phyloP scores from a whole-genome alignment of 2,113 vertebrate genomes.

The Limanda limanda region DNA sequence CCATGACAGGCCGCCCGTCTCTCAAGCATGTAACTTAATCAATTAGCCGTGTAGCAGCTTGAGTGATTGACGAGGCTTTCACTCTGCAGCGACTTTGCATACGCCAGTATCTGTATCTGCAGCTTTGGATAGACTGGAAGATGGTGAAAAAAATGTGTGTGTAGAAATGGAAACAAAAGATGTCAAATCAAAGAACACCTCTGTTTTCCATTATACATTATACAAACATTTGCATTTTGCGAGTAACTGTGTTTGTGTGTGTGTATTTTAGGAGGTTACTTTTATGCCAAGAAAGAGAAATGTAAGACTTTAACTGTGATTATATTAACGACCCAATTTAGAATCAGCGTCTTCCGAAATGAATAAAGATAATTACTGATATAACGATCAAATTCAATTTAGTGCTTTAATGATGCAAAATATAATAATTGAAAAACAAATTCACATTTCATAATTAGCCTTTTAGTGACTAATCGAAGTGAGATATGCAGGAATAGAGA shows the following conservation, averaged over 20 bases:
- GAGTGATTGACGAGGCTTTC: slow-evolving; percentile 57
- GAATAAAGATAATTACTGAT: too few species aligned
- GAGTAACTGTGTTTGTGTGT: not conserved
- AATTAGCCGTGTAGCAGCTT: slow-evolving; percentile 55
- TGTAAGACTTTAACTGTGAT: too few species aligned
- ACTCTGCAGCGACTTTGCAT: slow-evolving; percentile 24
- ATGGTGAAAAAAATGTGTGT: not conserved
- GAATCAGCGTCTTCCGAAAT: too few species aligned
- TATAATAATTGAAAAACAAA: too few species aligned
- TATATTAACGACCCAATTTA: too few species aligned
- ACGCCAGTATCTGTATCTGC: not conserved
- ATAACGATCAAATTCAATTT: too few species aligned
- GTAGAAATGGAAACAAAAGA: not conserved
- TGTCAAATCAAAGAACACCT: not conserved
- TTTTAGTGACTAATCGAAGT: too few species aligned
- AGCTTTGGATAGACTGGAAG: not conserved
- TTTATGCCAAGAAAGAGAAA: too few species aligned
- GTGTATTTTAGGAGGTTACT: not conserved
- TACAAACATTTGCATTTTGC: not conserved
- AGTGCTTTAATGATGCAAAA: too few species aligned
- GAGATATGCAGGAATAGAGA: too few species aligned
- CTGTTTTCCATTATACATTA: too few species aligned
- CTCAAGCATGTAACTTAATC: slow-evolving; percentile 71
- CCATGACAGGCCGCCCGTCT: slow-evolving; percentile 55
- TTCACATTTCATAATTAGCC: too few species aligned